Base-by-base conservation (phyloP, 2,113 vertebrate species). In the Bothrops jararaca region DNA sequence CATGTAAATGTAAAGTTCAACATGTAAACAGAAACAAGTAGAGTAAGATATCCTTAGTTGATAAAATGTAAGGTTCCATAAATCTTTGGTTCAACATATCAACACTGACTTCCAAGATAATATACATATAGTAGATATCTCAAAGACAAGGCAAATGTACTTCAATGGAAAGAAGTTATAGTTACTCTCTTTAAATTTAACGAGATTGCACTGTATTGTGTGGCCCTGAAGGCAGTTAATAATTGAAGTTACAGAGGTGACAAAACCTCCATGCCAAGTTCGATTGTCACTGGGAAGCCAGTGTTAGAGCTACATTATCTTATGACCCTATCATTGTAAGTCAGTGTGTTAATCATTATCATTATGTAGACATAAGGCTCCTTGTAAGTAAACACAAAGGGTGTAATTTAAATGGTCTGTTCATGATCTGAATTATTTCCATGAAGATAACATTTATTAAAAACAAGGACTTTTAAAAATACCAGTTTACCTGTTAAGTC, bases 331-430 rank as follows among this genome's bases (percentile, higher is more conserved):
- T 96, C 96, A 93, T 96, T 94, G 94, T 94, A 96, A 95, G 96
- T 95, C 95, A 94, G 93, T 39, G 94, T 94, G 97, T 96, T 97
- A 96, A 97, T 97, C 96, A 96, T 96, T 96, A 96, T 96, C 11
- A 0, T 94, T 90, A 92, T 1, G 92, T 88, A 90, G 53, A 91
- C 0, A 96, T 96, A 96, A 96, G 94, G 90, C 22, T 95, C 94
- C 96, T 96, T 96, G 96, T 94, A 95, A 94, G 94, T 92, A 95
- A 95, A 94, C 95, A 94, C 53, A 60, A 91, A 96, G 94, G 95
- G 91, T 94, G 94, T 94, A 97, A 96, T 92, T 94, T 89, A 92
- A 96, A 96, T 95, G 92, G 90, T 92, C 93, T 86, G n/a, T 92
- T 93, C 69, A 96, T 93, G 69, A 92, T 91, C 89, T 96, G 93